Evolutionary conservation across 2,113 vertebrate genomes (phyloP).

Genomic region (Microtus richardsoni): DNA sequence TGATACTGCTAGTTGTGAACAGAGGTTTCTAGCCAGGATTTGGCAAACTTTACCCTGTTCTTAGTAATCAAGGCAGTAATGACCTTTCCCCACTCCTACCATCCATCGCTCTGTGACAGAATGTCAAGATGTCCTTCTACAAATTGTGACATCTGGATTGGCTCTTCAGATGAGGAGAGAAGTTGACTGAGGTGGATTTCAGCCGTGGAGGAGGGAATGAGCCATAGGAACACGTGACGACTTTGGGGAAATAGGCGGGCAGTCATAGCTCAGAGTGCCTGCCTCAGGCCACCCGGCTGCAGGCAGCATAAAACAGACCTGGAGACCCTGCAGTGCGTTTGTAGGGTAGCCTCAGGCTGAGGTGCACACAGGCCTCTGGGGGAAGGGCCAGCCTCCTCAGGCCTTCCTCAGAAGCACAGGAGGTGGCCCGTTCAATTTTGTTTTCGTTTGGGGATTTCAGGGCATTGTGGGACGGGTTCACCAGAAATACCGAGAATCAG

Average conservation of each 20-base stretch:
- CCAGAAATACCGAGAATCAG: neutral
- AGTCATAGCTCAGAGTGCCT: neutral
- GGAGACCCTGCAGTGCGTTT: neutral
- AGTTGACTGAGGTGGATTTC: neutral
- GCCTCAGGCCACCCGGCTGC: neutral
- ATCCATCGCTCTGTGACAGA: neutral
- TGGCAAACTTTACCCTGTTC: neutral
- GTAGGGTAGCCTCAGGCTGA: neutral
- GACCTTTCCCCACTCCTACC: no score
- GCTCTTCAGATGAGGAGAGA: neutral
- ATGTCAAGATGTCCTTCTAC: neutral
- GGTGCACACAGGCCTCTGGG: accelerated
- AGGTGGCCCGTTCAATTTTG: neutral
- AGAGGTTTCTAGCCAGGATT: neutral
- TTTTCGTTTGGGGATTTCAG: neutral
- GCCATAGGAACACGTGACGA: neutral
- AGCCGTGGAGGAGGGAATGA: neutral
- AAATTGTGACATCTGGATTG: neutral
- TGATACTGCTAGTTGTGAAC: neutral
- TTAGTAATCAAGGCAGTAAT: neutral
- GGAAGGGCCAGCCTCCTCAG: accelerated
- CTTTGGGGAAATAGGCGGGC: neutral
- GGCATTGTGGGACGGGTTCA: neutral
- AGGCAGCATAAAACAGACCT: neutral
- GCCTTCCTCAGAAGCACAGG: neutral